A percentile compares a stretch with the other conserved stretches of the same genome.
Evolutionary conservation across 2,888 invertebrate species (phyloP).

Genomic region (Pollenia amentaria): DNA sequence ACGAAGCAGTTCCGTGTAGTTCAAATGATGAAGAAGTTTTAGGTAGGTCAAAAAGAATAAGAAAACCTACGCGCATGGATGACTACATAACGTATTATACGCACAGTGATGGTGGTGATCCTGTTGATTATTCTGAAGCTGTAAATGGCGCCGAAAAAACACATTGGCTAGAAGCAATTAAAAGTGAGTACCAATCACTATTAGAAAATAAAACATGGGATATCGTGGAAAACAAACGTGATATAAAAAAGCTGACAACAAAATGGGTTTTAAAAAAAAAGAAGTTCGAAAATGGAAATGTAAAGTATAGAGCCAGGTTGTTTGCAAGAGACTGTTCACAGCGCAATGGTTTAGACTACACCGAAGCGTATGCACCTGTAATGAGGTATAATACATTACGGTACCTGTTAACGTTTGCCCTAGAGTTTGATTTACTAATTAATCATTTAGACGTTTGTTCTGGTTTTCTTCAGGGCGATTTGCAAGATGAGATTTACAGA

Average conservation of each 20-base stretch:
- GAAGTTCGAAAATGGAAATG: conserved; percentile 37
- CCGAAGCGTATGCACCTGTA: conserved; percentile 50
- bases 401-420: conserved; percentile 25
- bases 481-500: conserved; percentile 55
- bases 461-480: conserved; percentile 53
- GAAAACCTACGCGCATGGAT: conserved; percentile 27
- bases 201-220: conserved; percentile 83
- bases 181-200: conserved; percentile 41
- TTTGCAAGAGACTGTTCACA: conserved; percentile 77
- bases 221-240: conserved; percentile 23
- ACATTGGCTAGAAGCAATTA: conserved; percentile 39
- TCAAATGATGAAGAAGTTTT: background rate
- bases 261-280: conserved; percentile 74
- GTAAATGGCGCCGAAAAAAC: background rate
- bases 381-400: conserved; percentile 13
- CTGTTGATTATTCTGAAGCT: conserved; percentile 27
- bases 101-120: conserved; percentile 13
- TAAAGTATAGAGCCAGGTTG: conserved; percentile 38
- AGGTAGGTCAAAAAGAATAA: conserved; percentile 38
- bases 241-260: conserved; percentile 53
- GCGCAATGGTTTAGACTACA: conserved; percentile 73
- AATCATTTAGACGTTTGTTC: conserved; percentile 46
- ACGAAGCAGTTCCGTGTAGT: background rate
- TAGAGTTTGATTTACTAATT: conserved; percentile 42
- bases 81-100: conserved; percentile 41